These are phyloP conservation scores for Arge pagana DNA, from an alignment of 2,888 invertebrate genomes.

Conservation along the genomic window DNA sequence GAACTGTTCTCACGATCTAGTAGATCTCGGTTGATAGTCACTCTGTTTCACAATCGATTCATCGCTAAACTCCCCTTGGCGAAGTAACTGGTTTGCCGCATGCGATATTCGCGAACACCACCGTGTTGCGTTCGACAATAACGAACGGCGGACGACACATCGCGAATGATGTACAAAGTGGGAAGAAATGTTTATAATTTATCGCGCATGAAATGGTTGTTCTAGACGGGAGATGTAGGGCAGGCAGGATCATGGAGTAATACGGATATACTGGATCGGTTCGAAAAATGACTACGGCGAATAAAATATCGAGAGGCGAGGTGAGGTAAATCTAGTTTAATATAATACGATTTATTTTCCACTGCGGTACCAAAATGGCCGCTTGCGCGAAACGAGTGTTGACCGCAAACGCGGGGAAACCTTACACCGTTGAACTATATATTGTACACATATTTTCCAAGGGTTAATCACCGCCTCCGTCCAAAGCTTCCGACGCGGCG, in stretches of 20 bases:
- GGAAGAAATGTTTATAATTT: conserved; percentile 9
- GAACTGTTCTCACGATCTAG: no score
- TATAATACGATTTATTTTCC: conserved; percentile 35
- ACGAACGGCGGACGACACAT: background rate
- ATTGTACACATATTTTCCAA: no score
- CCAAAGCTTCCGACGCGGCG: no score
- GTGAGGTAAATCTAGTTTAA: conserved; percentile 25
- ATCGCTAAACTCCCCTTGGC: background rate
- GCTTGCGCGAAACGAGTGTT: conserved; percentile 33
- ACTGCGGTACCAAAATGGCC: conserved; percentile 42
- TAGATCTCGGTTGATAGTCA: no score
- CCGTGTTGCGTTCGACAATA: no score
- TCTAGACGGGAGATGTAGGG: conserved; percentile 31
- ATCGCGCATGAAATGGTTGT: background rate
- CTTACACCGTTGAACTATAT: conserved; percentile 41
- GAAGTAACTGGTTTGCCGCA: background rate
- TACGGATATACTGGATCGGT: no score
- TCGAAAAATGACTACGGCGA: background rate
- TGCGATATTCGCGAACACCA: no score
- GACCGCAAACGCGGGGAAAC: conserved; percentile 36
- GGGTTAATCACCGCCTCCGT: conserved; percentile 36
- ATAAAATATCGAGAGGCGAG: conserved; percentile 12
- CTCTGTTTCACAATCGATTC: no score
- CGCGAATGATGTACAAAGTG: background rate
- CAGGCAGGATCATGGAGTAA: conserved; percentile 20